phyloP scores from a whole-genome alignment of 1,140 invertebrate genomes.

The Zophobas atratus region DNA sequence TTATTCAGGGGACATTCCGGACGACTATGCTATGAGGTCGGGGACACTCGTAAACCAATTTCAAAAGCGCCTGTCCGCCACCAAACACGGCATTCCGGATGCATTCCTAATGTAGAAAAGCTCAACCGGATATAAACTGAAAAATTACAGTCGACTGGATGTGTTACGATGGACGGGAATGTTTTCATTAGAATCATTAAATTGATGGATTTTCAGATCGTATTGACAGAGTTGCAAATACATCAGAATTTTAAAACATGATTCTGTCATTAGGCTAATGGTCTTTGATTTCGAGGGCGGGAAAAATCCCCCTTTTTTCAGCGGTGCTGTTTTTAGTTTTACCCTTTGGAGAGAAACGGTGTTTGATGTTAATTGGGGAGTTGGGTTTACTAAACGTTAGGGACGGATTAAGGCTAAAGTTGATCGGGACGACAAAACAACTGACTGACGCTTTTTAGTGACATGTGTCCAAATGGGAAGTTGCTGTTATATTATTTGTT shows the following conservation, averaged over 20 bases:
- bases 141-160: constrained; percentile 9
- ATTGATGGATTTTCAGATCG: not conserved
- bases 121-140: constrained; percentile 27
- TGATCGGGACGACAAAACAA: not conserved
- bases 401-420: not conserved
- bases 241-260: constrained; percentile 34
- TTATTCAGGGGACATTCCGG: constrained; percentile 48
- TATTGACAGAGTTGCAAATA: constrained; percentile 33
- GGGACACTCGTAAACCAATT: constrained; percentile 52
- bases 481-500: too few relatives aligned
- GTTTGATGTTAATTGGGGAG: constrained; percentile 7
- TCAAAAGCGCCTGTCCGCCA: constrained; percentile 45
- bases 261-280: constrained; percentile 38
- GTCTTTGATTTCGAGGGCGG: constrained; percentile 32
- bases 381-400: not conserved
- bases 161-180: not conserved
- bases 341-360: not conserved
- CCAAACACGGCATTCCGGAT: constrained; percentile 28
- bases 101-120: constrained; percentile 11
- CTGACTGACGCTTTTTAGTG: not conserved
- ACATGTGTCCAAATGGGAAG: too few relatives aligned
- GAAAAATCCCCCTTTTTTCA: not conserved
- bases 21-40: constrained; percentile 34
- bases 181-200: not conserved
- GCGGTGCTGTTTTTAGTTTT: not conserved